Evolutionary conservation across 2,888 invertebrate genomes (phyloP).

Genomic region (Phania funesta): DNA sequence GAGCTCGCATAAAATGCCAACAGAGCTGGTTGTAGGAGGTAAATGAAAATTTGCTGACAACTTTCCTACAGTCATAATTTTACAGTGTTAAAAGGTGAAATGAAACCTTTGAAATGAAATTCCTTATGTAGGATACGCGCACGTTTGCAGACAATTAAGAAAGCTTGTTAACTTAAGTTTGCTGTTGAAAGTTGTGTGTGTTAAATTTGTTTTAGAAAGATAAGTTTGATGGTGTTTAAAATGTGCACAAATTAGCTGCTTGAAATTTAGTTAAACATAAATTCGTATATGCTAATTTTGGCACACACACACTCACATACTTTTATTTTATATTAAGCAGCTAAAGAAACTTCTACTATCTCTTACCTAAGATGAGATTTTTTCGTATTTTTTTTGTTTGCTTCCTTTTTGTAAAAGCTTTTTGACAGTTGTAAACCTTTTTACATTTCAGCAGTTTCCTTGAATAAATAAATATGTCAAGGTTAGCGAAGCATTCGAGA

Average conservation of each 20-base stretch:
- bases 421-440: constrained; percentile 21
- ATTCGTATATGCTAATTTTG: not conserved
- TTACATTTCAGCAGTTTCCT: constrained; percentile 8
- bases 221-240: not conserved
- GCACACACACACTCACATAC: too few species aligned
- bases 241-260: not conserved
- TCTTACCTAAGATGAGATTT: not conserved
- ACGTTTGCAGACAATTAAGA: constrained; percentile 7
- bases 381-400: not conserved
- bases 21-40: not conserved
- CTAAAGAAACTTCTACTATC: not conserved
- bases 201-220: not conserved
- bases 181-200: not conserved
- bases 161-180: not conserved
- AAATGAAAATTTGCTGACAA: constrained; percentile 19
- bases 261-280: not conserved
- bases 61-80: constrained; percentile 10
- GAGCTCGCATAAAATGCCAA: not conserved
- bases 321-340: not conserved
- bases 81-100: not conserved
- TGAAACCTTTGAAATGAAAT: not conserved
- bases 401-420: not conserved
- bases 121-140: not conserved
- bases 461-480: constrained; percentile 36
- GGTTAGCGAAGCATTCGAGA: not conserved